A percentile compares a stretch with the other conserved stretches of the same genome.
Conservation (phyloP, 2,113 vertebrate species). For the Sinocyclocheilus maitianheensis region DNA sequence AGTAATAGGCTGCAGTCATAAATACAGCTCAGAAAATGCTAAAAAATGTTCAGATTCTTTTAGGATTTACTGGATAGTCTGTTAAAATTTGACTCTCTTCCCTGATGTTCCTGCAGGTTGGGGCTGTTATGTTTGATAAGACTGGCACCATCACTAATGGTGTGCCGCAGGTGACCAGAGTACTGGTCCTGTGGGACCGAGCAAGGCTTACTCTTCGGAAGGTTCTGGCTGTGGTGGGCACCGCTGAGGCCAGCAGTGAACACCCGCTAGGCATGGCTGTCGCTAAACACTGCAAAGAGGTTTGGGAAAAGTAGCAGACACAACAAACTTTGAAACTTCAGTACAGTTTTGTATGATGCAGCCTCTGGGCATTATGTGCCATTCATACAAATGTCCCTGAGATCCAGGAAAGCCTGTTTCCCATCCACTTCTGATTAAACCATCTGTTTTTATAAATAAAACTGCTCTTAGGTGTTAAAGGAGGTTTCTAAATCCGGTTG, state of each 20-base stretch:
- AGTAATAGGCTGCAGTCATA: neutral
- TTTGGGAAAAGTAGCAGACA: conserved; percentile 55
- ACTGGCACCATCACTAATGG: conserved; percentile 95
- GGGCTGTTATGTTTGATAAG: conserved; percentile 96
- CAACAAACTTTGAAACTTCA: neutral
- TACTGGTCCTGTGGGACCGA: conserved; percentile 83
- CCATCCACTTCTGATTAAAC: neutral
- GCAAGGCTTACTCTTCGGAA: conserved; percentile 83
- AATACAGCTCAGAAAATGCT: neutral
- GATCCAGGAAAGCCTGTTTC: neutral
- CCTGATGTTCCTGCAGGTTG: conserved; percentile 76
- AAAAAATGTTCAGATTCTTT: neutral
- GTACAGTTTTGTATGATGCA: neutral
- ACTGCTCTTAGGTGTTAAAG: neutral
- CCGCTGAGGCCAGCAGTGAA: conserved; percentile 93
- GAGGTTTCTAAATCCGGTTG: neutral
- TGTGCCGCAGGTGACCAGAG: conserved; percentile 85
- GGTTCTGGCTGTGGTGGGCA: conserved; percentile 87
- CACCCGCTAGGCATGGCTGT: conserved; percentile 91
- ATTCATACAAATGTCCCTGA: neutral
- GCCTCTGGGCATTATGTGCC: neutral
- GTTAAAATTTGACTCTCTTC: conserved; percentile 28
- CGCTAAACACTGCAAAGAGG: conserved; percentile 91
- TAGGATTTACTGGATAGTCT: conserved; percentile 1
- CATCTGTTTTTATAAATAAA: neutral